Conservation (phyloP, 1,140 invertebrate species). For the Magallana angulata region DNA sequence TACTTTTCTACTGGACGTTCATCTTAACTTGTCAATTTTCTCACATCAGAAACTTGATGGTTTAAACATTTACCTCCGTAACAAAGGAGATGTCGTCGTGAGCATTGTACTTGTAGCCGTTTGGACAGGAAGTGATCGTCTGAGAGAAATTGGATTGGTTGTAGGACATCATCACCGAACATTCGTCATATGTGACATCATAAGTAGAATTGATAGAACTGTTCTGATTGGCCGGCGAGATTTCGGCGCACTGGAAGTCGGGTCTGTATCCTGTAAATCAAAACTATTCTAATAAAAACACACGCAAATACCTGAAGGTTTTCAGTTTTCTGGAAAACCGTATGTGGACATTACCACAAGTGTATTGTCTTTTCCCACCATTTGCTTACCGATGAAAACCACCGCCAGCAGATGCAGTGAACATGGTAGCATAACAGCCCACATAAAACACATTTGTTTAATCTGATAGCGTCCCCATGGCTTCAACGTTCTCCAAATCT, state of each 20-base stretch:
- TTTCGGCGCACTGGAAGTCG: slow-evolving; percentile 8
- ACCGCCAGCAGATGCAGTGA: slow-evolving; percentile 46
- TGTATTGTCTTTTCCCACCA: too few species aligned
- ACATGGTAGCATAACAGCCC: slow-evolving; percentile 32
- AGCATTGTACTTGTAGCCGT: slow-evolving; percentile 54
- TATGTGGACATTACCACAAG: too few species aligned
- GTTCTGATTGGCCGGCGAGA: not conserved
- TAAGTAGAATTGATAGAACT: not conserved
- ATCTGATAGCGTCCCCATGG: slow-evolving; percentile 57
- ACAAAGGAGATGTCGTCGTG: slow-evolving; percentile 54
- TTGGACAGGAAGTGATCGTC: slow-evolving; percentile 4
- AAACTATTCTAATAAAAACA: not conserved
- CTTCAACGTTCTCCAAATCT: slow-evolving; percentile 47
- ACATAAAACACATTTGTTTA: slow-evolving; percentile 41
- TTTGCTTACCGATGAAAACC: slow-evolving; percentile 59
- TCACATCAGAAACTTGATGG: too few species aligned
- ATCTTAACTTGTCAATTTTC: too few species aligned
- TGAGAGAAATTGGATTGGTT: slow-evolving; percentile 3
- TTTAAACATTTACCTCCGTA: slow-evolving; percentile 55
- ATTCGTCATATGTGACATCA: slow-evolving; percentile 31
- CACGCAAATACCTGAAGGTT: too few species aligned
- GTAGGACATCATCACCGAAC: not conserved
- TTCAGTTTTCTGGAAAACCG: not conserved
- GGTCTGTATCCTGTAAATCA: slow-evolving; percentile 31
- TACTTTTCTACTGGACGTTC: too few species aligned